Evolutionary conservation across 2,797 vertebrate species (phyloP), one percentile per base, ranked within the genome.

Genomic region (Yasuhikotakia modesta): DNA sequence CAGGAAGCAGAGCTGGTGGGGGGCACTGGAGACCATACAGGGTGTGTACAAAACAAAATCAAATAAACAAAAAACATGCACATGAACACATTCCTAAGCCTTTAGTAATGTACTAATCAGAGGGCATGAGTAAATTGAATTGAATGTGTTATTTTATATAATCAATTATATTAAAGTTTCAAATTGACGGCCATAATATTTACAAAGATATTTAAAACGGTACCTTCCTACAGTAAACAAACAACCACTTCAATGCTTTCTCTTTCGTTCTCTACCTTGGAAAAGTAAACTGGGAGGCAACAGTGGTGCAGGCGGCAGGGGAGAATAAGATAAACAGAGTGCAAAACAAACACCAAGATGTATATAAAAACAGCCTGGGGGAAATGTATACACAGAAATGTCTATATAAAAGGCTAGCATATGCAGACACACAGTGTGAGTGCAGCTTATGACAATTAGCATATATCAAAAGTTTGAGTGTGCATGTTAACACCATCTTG

Each of bases 1-100:
- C 57, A 61, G 30, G 17, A 21, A 61, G 53, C 22, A 13, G 21
- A 60, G 68, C 16, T n/a, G 22, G 16, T 11, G 13, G 52, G 21
- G 52, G 19, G 6, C 27, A 57, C 12, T 24, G 30, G 27, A 67
- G 30, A 76, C 57, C 19, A 48, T 24, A 50, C 43, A 69, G 19
- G 48, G 22, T 73, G 57, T 17, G 39, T 52, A 24, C 46, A 79
- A 82, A 57, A 65, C n/a, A 16, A 22, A 19, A 52, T 70, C 8
- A 19, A 13, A 30, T 65, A 22, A 39, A 24, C 70, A 39, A 30
- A 53, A 63, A 39, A 70, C 55, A n/a, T 3, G 46, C 8, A 52
- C 3, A 72, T 17, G 32, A 35, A 70, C 50, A 21, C 16, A 50
- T 3, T 32, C n/a, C 8, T 58, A 10, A 72, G 32, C 32, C 32